Percentiles rank a stretch among this genome's conserved stretches.
These are phyloP conservation scores for Amblyopsis hoosieri DNA, from an alignment of 2,797 vertebrate genomes.

Conservation along the genomic window DNA sequence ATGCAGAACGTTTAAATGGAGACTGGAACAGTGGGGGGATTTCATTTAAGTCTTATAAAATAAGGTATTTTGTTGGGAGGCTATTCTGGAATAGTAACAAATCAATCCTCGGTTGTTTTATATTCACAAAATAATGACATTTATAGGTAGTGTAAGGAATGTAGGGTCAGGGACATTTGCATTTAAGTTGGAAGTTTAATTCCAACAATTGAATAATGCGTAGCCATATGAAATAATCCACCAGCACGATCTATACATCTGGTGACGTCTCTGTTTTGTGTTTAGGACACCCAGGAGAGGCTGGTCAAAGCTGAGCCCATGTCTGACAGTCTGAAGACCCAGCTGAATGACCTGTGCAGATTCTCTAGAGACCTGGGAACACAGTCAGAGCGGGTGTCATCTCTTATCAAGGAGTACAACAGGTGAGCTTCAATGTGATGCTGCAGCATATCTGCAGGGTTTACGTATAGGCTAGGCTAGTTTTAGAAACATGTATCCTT, in stretches of 20 bases:
- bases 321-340: constrained; percentile 89
- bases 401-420: constrained; percentile 95
- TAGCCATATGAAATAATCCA: not conserved
- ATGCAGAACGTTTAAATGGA: no score
- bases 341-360: constrained; percentile 91
- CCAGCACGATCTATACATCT: not conserved
- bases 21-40: no score
- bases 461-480: no score
- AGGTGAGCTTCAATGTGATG: constrained; percentile 73
- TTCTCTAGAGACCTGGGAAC: constrained; percentile 92
- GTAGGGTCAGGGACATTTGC: no score
- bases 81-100: no score
- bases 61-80: no score
- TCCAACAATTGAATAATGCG: not conserved
- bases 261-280: constrained; percentile 11
- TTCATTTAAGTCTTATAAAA: no score
- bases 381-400: constrained; percentile 89
- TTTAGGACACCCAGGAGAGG: constrained; percentile 85
- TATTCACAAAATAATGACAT: no score
- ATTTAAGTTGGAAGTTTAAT: no score
- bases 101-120: no score
- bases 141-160: no score
- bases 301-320: constrained; percentile 87
- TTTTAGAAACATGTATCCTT: no score
- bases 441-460: not conserved